phyloP scores from a whole-genome alignment of 30 jellyfish, hydroid and myxozoan species.

The Catostylus mosaicus region DNA sequence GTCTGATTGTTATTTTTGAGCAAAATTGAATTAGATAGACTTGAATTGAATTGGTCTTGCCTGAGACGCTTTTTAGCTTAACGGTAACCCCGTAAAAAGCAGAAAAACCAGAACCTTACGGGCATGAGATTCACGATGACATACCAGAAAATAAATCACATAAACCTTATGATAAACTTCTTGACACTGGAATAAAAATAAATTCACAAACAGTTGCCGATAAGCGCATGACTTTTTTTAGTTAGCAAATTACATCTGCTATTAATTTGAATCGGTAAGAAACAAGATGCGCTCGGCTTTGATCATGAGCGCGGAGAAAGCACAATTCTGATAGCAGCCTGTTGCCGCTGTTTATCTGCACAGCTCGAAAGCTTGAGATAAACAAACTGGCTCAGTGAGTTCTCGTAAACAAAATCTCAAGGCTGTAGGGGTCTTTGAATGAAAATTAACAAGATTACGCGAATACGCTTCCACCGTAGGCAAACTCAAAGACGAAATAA shows the following conservation, averaged over 20 bases:
- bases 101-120: background rate
- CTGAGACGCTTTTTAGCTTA: no score
- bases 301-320: background rate
- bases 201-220: slow-evolving; percentile 3
- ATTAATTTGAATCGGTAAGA: background rate
- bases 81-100: background rate
- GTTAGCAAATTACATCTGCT: background rate
- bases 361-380: slow-evolving; percentile 14
- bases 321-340: background rate
- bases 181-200: background rate
- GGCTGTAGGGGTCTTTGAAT: slow-evolving; percentile 53
- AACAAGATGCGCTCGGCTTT: background rate
- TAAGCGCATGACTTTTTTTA: background rate
- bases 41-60: no score
- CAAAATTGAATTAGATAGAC: no score
- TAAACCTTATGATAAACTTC: background rate
- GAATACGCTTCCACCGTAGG: slow-evolving; percentile 29
- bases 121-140: background rate
- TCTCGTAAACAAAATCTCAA: slow-evolving; percentile 39
- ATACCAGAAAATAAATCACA: slow-evolving; percentile 1
- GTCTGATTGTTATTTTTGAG: no score
- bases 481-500: background rate
- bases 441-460: slow-evolving; percentile 32
- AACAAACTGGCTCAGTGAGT: slow-evolving; percentile 46
- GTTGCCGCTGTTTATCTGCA: slow-evolving; percentile 19